Conservation (phyloP, 2,888 invertebrate genomes). For the Zaprionus obscuricornis region DNA sequence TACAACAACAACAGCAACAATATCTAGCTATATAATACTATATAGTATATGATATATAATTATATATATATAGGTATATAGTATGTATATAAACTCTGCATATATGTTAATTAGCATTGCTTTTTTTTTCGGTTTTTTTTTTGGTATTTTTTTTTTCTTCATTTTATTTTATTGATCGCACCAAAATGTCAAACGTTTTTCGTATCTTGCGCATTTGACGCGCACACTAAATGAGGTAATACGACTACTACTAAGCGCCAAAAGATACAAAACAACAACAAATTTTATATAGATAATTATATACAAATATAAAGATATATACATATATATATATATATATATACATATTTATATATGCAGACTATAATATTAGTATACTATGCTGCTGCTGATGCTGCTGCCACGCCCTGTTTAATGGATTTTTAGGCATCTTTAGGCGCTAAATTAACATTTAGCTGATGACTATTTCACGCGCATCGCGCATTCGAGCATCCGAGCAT, state of each 20-base stretch:
- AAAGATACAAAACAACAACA: conserved; percentile 20
- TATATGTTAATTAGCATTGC: conserved; percentile 72
- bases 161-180: conserved; percentile 70
- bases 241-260: conserved; percentile 36
- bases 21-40: conserved; percentile 20
- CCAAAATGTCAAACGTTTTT: conserved; percentile 77
- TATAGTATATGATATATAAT: conserved; percentile 34
- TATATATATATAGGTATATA: conserved; percentile 38
- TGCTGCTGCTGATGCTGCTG: conserved; percentile 12
- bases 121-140: conserved; percentile 51
- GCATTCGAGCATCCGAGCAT: too few relatives aligned
- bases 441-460: conserved; percentile 61
- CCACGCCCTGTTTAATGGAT: conserved; percentile 46
- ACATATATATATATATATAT: conserved; percentile 3
- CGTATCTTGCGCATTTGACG: conserved; percentile 46
- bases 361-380: not conserved
- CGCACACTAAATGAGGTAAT: conserved; percentile 69
- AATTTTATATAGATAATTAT: too few relatives aligned
- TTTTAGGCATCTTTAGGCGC: conserved; percentile 38
- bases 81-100: conserved; percentile 44
- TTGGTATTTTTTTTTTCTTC: conserved; percentile 14
- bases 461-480: conserved; percentile 53
- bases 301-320: conserved; percentile 23
- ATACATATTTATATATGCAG: not conserved
- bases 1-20: conserved; percentile 9